Conservation (phyloP, 37 sponge, comb jelly and placozoan species). For the Cladorhizidae sp. region DNA sequence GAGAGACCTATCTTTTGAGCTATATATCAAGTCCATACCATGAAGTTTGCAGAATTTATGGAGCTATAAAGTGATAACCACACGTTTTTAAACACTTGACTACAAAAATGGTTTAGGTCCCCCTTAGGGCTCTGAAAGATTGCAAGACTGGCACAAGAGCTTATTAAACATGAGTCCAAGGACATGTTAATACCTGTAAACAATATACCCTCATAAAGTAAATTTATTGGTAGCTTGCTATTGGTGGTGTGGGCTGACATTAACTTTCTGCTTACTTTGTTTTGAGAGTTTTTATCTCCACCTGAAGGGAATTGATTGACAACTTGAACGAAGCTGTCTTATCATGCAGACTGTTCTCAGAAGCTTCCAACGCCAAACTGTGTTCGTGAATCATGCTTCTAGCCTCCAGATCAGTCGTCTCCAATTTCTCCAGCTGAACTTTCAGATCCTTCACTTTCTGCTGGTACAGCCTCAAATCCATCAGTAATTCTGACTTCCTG, state of each 20-base stretch:
- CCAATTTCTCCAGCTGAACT: conserved; percentile 28
- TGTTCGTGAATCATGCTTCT: conserved; percentile 17
- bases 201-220: no score
- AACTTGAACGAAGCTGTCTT: conserved; percentile 41
- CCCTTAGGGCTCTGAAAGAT: no score
- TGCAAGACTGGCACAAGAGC: no score
- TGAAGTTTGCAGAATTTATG: no score
- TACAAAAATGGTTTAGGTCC: no score
- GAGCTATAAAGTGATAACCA: no score
- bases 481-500: conserved; percentile 46
- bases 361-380: conserved; percentile 10
- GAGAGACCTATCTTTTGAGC: no score
- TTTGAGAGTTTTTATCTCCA: conserved; percentile 50
- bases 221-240: no score
- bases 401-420: conserved; percentile 39
- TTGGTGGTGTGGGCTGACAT: neutral
- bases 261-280: conserved; percentile 24
- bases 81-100: no score
- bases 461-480: conserved; percentile 40
- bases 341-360: conserved; percentile 31
- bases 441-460: conserved; percentile 36
- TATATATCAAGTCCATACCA: no score
- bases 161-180: no score
- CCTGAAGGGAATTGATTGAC: conserved; percentile 28
- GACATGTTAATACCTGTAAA: no score